Base-by-base conservation (phyloP, 2,888 invertebrate species). In the Apamea anceps region DNA sequence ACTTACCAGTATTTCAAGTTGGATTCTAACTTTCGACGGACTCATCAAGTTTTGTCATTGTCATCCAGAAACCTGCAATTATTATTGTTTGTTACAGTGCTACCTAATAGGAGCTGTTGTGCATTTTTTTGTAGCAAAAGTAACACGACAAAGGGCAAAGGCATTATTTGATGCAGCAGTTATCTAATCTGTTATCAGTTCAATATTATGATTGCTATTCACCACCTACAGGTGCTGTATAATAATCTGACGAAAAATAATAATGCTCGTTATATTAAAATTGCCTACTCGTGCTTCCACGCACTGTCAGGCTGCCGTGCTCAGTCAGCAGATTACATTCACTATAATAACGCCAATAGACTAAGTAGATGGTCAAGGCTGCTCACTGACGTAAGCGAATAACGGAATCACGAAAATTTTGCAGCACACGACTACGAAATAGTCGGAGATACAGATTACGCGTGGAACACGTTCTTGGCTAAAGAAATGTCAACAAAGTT, bases 121-220 rank as follows among this genome's bases (percentile, higher is more conserved):
- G 70, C 60, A 85, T 37, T 72, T 54, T 73, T 77, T 70, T 45
- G 48, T 67, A 37, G 60, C 73, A 79, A 82, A 72, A 62, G n/a
- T 57, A 51, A 68, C 57, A 76, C 71, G 75, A 80, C 81, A 88
- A 78, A 86, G 90, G 86, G 85, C 85, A 90, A 87, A 92, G 89
- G 88, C 91, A 92, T 93, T 94, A 95, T 94, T 94, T 92, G 92
- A 94, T 95, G 94, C 94, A 94, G 89, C 88, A 75, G 90, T 94
- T 95, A 96, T 96, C 96, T 96, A 89, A 96, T 96, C 96, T 93
- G 91, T 93, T 96, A 96, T 95, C 96, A 92, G 93, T 92, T 92
- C 94, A 95, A 96, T 96, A 92, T 91, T 92, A 95, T 95, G 94
- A 94, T 94, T 93, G 94, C 91, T 93, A 93, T 93, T 90, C 93